phyloP scores from a whole-genome alignment of 2,888 invertebrate genomes.

The Cataglyphis rosenhaueri region DNA sequence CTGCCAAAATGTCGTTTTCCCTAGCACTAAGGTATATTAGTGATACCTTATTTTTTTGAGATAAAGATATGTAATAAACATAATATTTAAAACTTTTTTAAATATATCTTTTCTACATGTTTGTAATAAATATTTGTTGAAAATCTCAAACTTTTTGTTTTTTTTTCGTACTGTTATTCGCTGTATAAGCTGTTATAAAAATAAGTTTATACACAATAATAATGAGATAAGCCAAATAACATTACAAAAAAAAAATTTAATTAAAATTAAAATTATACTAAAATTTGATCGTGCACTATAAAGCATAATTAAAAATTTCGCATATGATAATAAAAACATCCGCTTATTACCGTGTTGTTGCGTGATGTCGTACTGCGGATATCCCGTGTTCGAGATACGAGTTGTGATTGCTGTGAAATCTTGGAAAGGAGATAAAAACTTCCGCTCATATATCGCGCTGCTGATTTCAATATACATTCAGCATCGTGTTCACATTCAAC shows the following conservation, averaged over 20 bases:
- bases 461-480: background rate
- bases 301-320: background rate
- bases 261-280: background rate
- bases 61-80: background rate
- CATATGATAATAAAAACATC: background rate
- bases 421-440: background rate
- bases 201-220: background rate
- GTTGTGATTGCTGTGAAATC: background rate
- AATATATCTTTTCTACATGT: slow-evolving; percentile 33
- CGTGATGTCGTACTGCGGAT: background rate
- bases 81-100: slow-evolving; percentile 13
- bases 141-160: background rate
- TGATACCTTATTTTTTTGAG: background rate
- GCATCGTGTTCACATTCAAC: background rate
- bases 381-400: background rate
- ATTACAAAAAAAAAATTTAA: background rate
- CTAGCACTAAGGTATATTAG: slow-evolving; percentile 18
- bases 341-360: slow-evolving; percentile 11
- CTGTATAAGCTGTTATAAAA: background rate
- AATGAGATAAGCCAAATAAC: background rate
- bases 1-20: slow-evolving; percentile 42
- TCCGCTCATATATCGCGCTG: background rate
- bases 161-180: background rate
- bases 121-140: slow-evolving; percentile 53
- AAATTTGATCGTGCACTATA: slow-evolving; percentile 8